A percentile compares a stretch with the other conserved stretches of the same genome.
phyloP scores from a whole-genome alignment of 2,113 vertebrate genomes.

The Nothobranchius kuhntae region DNA sequence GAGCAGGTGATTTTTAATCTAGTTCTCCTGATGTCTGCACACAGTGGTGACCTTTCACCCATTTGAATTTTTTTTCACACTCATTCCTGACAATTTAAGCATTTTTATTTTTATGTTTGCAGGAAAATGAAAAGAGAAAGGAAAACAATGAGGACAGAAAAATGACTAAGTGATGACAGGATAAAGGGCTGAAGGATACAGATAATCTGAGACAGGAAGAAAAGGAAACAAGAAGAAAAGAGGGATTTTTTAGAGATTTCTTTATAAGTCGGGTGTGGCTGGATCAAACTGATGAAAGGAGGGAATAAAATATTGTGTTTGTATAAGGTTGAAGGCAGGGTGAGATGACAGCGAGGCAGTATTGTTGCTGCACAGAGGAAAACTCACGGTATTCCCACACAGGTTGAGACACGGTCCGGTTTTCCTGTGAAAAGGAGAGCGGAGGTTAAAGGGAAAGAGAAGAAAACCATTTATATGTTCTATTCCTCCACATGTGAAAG shows the following conservation, averaged over 20 bases:
- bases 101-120: too few species aligned
- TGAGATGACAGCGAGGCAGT: neutral
- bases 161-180: neutral
- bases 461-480: too few species aligned
- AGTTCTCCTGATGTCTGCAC: too few species aligned
- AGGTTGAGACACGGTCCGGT: neutral
- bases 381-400: neutral
- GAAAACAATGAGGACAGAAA: neutral
- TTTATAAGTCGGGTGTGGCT: neutral
- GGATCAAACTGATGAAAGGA: conserved; percentile 4
- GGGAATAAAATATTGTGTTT: neutral
- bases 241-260: neutral
- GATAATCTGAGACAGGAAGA: neutral
- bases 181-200: neutral
- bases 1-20: too few species aligned
- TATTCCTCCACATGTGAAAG: too few species aligned
- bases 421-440: neutral
- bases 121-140: too few species aligned
- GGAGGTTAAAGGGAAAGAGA: neutral
- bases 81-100: too few species aligned
- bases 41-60: too few species aligned
- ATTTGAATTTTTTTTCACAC: too few species aligned
- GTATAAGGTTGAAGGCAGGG: neutral
- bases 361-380: neutral
- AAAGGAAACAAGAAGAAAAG: neutral